These are phyloP conservation scores for Enteromius viviparus DNA, from an alignment of 2,797 vertebrate species.

Conservation along the genomic window DNA sequence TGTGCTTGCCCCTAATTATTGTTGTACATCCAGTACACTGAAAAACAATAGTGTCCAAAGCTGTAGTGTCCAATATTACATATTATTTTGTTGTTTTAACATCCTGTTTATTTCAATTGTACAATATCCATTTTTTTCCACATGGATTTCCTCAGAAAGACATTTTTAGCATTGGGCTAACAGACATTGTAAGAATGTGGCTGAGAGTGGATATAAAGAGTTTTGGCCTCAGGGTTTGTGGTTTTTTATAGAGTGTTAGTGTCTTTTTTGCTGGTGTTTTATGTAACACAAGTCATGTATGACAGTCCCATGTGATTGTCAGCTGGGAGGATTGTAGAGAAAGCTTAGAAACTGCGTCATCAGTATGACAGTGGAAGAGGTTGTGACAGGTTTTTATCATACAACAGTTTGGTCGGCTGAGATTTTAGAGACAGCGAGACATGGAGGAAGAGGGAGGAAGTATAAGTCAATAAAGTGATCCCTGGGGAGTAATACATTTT, in stretches of 20 bases:
- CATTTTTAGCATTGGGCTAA: not conserved
- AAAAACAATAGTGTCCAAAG: not conserved
- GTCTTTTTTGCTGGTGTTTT: constrained; percentile 13
- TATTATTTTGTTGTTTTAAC: not conserved
- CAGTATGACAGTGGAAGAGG: constrained; percentile 1
- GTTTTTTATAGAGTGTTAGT: not conserved
- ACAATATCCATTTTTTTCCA: not conserved
- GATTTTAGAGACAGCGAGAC: constrained; percentile 2
- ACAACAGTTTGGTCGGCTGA: constrained; percentile 7
- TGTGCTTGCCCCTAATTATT: not conserved
- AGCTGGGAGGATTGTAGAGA: not conserved
- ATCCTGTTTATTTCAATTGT: not conserved
- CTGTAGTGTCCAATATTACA: not conserved
- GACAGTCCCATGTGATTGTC: constrained; percentile 1
- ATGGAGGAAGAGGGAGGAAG: constrained; percentile 13
- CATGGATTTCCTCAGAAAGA: not conserved
- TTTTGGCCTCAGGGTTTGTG: not conserved
- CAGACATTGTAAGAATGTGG: not conserved
- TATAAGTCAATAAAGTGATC: constrained; percentile 47
- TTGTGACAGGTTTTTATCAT: constrained; percentile 8
- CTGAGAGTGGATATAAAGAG: not conserved
- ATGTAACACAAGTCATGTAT: constrained; percentile 17
- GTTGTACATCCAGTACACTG: not conserved
- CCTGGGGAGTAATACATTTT: constrained; percentile 45
- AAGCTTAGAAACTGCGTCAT: not conserved